Evolutionary conservation across 2,888 invertebrate genomes (phyloP), one percentile per base, ranked within the genome.

Genomic region (Catocala fraxini): DNA sequence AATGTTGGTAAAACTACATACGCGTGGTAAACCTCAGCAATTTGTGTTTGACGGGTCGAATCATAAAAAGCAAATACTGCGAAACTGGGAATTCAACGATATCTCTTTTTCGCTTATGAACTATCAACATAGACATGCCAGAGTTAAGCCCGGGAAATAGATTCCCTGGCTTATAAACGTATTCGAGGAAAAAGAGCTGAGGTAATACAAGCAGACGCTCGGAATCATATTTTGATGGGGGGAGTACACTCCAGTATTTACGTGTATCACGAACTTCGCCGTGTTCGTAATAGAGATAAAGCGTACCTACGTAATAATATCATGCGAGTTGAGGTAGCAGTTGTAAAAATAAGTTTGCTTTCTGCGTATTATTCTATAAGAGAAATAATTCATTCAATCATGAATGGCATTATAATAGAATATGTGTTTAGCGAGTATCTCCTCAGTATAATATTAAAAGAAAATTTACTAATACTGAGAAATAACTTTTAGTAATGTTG

Each of bases 111-210:
- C 61, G 65, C 67, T 74, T 76, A 74, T 78, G 70, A 81, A 77
- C 83, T 80, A 83, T 83, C 80, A 84, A 80, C 77, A 71, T 68
- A 77, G 71, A 77, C 73, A 82, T 79, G 79, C 73, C 79, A 82
- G 72, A 65, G 70, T 65, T 72, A 69, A 82, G 75, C 70, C 79
- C 75, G 75, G 79, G 65, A 85, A 86, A 87, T 80, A 86, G 80
- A 85, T 87, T 85, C 83, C 80, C 79, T 80, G 76, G 77, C 79
- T 84, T 84, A 86, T 85, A 86, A 85, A 84, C 76, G 80, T 83
- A 83, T 84, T 84, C 75, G 75, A 63, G 68, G 74, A 77, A 82
- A 25, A 84, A 82, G 77, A 77, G 83, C 81, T 80, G 81, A 82
- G 81, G 82, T 83, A 84, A 88, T 76, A 75, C 73, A 78, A 77